Base-by-base conservation (phyloP, 2,797 vertebrate genomes). In the Syngnathus acus region DNA sequence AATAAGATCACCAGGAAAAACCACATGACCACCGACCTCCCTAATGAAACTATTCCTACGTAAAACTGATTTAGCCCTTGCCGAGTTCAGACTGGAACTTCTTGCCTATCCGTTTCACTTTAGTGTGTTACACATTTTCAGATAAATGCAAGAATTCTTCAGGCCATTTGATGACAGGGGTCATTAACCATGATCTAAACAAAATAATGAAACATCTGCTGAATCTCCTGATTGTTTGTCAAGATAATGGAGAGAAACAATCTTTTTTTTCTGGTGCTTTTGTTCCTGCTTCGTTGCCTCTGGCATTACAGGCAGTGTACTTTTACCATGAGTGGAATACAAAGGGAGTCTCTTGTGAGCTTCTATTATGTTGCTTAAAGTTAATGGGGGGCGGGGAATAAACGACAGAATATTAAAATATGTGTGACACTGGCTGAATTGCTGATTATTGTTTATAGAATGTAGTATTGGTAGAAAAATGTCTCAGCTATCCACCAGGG, bases 1-100 rank as follows among this genome's bases (percentile, higher is more conserved):
- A 64, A 82, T 76, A 13, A 75, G 68, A 78, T 78, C 58, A 72
- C 64, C 66, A 62, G 43, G 45, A 54, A 66, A 66, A 73, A 74
- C 14, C 10, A 39, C 73, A 87, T 85, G 77, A 84, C 39, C n/a
- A 23, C 39, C 39, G 75, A 73, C 82, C 64, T 65, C 32, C 7
- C 57, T 67, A 60, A 66, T 19, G 47, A 62, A 13, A 62, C 10
- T 43, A 23, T 23, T 8, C 19, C 13, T 42, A 21, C 32, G 11
- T 50, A 50, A 6, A 23, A 54, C 9, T 26, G 17, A 54, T 13
- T 23, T 26, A 58, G 9, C 38, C 16, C 17, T 60, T 60, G 32
- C 32, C 3, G n/a, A n/a, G 6, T 59, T n/a, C 38, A n/a, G 37
- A 7, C 57, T 9, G 55, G 11, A 37, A 6, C 32, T 58, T 55